Evolutionary conservation across 1,140 invertebrate genomes (phyloP), one percentile per base, ranked within the genome.

Genomic region (Chionoecetes opilio): DNA sequence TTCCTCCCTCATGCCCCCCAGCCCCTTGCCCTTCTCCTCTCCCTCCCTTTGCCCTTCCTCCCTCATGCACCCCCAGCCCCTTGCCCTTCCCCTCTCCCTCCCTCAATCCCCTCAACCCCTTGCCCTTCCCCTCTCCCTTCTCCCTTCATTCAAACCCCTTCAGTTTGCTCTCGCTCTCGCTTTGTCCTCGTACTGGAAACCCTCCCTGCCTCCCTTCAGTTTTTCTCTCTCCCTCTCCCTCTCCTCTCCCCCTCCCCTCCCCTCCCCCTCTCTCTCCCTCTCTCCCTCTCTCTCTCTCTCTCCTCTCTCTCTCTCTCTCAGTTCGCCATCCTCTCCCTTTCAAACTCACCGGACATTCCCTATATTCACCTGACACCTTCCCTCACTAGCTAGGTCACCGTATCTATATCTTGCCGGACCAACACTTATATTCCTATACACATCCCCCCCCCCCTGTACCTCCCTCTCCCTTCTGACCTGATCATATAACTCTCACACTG

Each of bases 241-340:
- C 46, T 34, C 29, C 34, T 41, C 31, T n/a, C 87, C 37, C 29
- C 38, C 37, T 5, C 41, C 26, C 87, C 29, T 9, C 26, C 31
- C 9, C 26, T 53, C 41, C 34, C 0, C 6, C 41, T 63, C 88
- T 32, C 87, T 32, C 6, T 34, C 88, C 21, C 84, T 32, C 84
- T 32, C 29, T 85, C 84, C 21, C 29, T 85, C 29, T 32, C 84
- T 32, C 84, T 32, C 84, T 85, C 84, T 85, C 29, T 85, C 84
- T 85, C 29, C 82, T 32, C 84, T 85, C 29, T 31, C 84, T 31
- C 29, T 85, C 17, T 85, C 84, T 32, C 29, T 85, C 84, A 21
- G 14, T 14, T 14, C 41, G 5, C 41, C 41, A 5, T 46, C 31
- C 82, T 84, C 82, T 84, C 82, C 31, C 82, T 26, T 32, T 26